Base-by-base conservation (phyloP, 2,113 vertebrate genomes). In the Gavialis gangeticus region DNA sequence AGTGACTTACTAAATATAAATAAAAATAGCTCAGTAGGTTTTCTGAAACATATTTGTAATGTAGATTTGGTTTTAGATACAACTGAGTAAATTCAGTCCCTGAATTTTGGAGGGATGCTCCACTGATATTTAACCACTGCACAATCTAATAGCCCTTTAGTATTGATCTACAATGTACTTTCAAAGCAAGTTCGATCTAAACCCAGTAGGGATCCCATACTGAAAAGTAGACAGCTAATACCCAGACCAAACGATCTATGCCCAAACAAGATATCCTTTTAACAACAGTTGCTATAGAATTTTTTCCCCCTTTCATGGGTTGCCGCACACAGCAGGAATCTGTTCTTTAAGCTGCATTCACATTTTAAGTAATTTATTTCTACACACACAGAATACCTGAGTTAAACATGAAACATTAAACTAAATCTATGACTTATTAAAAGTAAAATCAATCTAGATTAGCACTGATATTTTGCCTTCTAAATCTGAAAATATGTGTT, bases 91-190 rank as follows among this genome's bases (percentile, higher is more conserved):
- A 30, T 82, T 90, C 34, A 93, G 63, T 28, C 3, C 18, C 56
- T 15, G 87, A 82, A 30, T 87, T 96, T 73, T 83, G 67, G 30
- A 92, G 75, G 75, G 95, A 95, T 57, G 84, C 15, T 93, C 27
- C 62, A 67, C 84, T 95, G 89, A 71, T 92, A 85, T 69, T 92
- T 95, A 95, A 93, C 88, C 71, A 88, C 82, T 22, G 27, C 2
- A 85, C 56, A 91, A 87, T 93, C 94, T 94, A 84, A 93, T 90
- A 84, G 86, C 63, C 80, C 87, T 81, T 95, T 18, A 12, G 2
- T 95, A 97, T 96, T 94, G 97, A 97, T 96, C 94, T 92, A 92
- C 95, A 95, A 94, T 62, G 87, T 95, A 93, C 92, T 95, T 96
- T 95, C 92, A 97, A 96, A 97, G 94, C 95, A 92, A 92, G 76